phyloP scores from a whole-genome alignment of 2,888 invertebrate genomes.

The Unio pictorum region DNA sequence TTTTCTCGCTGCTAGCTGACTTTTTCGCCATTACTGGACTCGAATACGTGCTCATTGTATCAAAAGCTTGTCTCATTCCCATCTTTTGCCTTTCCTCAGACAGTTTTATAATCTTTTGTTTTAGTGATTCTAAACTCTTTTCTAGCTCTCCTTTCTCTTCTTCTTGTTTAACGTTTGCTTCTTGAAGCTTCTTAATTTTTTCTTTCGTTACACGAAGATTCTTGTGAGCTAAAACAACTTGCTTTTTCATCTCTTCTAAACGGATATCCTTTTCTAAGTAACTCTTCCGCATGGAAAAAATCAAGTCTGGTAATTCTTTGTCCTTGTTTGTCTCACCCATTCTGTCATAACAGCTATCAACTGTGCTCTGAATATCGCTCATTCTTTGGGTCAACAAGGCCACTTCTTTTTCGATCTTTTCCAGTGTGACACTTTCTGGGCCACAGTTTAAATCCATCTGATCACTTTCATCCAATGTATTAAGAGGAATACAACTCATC shows the following conservation, averaged over 20 bases:
- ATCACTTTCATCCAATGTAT: conserved; percentile 29
- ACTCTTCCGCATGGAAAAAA: conserved; percentile 19
- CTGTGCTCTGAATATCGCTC: conserved; percentile 21
- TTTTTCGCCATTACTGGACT: too few relatives aligned
- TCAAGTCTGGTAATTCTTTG: conserved; percentile 27
- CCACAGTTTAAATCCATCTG: conserved; percentile 27
- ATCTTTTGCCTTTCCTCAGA: conserved; percentile 35
- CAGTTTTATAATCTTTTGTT: conserved; percentile 27
- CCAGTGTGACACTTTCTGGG: conserved; percentile 33
- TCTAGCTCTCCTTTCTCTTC: conserved; percentile 25
- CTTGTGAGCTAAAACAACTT: conserved; percentile 10
- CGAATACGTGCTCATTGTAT: neutral
- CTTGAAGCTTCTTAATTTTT: conserved; percentile 13
- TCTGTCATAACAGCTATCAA: conserved; percentile 36
- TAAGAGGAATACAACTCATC: conserved; percentile 21
- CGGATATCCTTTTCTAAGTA: conserved; percentile 27
- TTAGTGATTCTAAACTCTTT: conserved; percentile 21
- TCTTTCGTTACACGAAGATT: conserved; percentile 16
- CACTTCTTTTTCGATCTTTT: conserved; percentile 32
- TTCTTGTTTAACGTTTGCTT: conserved; percentile 11
- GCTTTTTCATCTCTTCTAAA: conserved; percentile 29
- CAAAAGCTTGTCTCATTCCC: conserved; percentile 33
- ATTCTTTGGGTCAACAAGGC: conserved; percentile 20
- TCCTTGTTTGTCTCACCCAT: conserved; percentile 28
- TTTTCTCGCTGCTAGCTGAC: too few relatives aligned